Base-by-base conservation (phyloP, 2,113 vertebrate genomes). In the Axis porcinus region DNA sequence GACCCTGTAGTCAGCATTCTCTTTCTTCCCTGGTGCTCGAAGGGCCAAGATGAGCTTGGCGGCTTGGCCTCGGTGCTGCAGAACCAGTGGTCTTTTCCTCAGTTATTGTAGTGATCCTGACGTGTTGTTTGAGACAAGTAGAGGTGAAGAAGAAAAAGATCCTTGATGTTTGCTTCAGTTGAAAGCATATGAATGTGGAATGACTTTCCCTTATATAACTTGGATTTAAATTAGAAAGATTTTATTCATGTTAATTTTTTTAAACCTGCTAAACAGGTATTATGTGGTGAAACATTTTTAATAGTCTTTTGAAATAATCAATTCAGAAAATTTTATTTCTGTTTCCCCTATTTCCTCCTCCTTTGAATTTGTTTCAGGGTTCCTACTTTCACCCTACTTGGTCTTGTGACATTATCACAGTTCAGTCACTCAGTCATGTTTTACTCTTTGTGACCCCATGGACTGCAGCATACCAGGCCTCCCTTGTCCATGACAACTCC, bases 161-260 rank as follows among this genome's bases (percentile, higher is more conserved):
- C 40, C 45, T 62, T 54, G 5, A 45, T 54, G 4, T 54, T 86
- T 30, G 2, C 57, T 88, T 93, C 15, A 40, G n/a, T n/a, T 64
- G 85, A 70, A 88, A 54, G 23, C 45, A 3, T 57, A 15, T 57
- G 33, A 78, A 82, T 60, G 78, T 54, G n/a, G 54, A 45, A 64
- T 88, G 33, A 13, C 43, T 87, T 89, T 94, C 67, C 33, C 70
- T 43, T 28, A 27, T 62, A 19, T 84, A 19, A 55, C 28, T 33
- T 91, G 76, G 45, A 86, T 98, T 81, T 52, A 58, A 57, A n/a
- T 95, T 33, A 89, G 91, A 43, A n/a, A 94, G 13, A 21, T 89
- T 92, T 91, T 84, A 58, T 50, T 95, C 10, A 62, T 2, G 10
- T n/a, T 62, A 86, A 40, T 40, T 57, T 55, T 62, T 52, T 2